These are phyloP conservation scores for Sebastes oblongus DNA, from an alignment of 2,797 vertebrate species.

Conservation along the genomic window DNA sequence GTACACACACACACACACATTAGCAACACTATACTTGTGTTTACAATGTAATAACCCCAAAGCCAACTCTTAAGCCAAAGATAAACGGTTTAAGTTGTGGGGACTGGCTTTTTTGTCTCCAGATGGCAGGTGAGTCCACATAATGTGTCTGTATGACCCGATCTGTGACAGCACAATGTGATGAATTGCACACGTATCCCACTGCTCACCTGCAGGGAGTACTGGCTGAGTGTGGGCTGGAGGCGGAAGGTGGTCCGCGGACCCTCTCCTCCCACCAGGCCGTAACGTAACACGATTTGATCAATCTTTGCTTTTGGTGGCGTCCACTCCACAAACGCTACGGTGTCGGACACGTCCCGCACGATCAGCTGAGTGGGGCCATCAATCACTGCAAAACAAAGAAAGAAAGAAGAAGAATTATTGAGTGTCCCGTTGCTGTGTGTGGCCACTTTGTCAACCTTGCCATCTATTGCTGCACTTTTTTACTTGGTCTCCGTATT, in stretches of 20 bases:
- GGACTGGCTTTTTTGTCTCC: background rate
- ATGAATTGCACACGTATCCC: conserved; percentile 1
- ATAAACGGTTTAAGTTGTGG: conserved; percentile 23
- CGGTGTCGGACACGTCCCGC: conserved; percentile 93
- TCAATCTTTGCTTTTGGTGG: conserved; percentile 92
- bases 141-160: conserved; percentile 14
- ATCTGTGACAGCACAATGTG: conserved; percentile 6
- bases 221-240: conserved; percentile 95
- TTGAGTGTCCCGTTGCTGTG: background rate
- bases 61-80: conserved; percentile 2
- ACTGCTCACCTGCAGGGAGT: conserved; percentile 90
- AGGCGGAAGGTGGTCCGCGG: conserved; percentile 93
- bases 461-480: background rate
- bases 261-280: conserved; percentile 87
- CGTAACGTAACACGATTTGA: conserved; percentile 92
- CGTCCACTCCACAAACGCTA: conserved; percentile 97
- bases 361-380: conserved; percentile 92
- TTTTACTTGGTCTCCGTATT: background rate
- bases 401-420: background rate
- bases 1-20: background rate
- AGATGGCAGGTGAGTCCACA: conserved; percentile 9
- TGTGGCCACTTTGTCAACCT: background rate
- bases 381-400: conserved; percentile 87
- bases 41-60: conserved; percentile 6
- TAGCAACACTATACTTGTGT: background rate